Evolutionary conservation across 2,888 invertebrate genomes (phyloP).

Genomic region (Microplitis deprimator): DNA sequence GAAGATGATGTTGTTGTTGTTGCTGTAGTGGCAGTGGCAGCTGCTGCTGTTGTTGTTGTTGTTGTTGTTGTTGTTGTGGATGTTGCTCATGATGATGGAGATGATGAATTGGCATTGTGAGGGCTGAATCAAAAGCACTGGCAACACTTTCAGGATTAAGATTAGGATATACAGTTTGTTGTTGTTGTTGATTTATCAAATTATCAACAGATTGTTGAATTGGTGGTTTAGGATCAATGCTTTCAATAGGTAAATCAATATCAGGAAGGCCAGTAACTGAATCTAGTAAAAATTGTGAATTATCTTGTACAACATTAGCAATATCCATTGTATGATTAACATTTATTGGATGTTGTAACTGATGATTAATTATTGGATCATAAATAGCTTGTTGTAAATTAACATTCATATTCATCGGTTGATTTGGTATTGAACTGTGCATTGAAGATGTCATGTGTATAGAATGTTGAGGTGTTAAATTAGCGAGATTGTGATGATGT

Average conservation of each 20-base stretch:
- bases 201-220: slow-evolving; percentile 30
- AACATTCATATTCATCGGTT: slow-evolving; percentile 51
- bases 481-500: slow-evolving; percentile 54
- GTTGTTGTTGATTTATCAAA: slow-evolving; percentile 23
- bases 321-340: slow-evolving; percentile 58
- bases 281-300: slow-evolving; percentile 64
- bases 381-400: slow-evolving; percentile 62
- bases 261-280: slow-evolving; percentile 65
- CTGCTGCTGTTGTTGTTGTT: slow-evolving; percentile 34
- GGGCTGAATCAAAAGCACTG: slow-evolving; percentile 47
- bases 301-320: slow-evolving; percentile 57
- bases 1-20: slow-evolving; percentile 31
- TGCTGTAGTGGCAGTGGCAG: slow-evolving; percentile 16
- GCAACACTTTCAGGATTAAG: slow-evolving; percentile 50
- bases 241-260: slow-evolving; percentile 66
- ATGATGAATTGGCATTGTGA: slow-evolving; percentile 42
- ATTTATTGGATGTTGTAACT: slow-evolving; percentile 59
- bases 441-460: slow-evolving; percentile 57
- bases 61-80: slow-evolving; percentile 47
- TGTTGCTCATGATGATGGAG: slow-evolving; percentile 42
- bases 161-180: slow-evolving; percentile 44
- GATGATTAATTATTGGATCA: slow-evolving; percentile 64
- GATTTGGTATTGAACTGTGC: slow-evolving; percentile 55
- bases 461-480: slow-evolving; percentile 58
- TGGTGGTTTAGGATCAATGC: slow-evolving; percentile 57